phyloP scores from a whole-genome alignment of 2,113 vertebrate genomes.

The Limanda limanda region DNA sequence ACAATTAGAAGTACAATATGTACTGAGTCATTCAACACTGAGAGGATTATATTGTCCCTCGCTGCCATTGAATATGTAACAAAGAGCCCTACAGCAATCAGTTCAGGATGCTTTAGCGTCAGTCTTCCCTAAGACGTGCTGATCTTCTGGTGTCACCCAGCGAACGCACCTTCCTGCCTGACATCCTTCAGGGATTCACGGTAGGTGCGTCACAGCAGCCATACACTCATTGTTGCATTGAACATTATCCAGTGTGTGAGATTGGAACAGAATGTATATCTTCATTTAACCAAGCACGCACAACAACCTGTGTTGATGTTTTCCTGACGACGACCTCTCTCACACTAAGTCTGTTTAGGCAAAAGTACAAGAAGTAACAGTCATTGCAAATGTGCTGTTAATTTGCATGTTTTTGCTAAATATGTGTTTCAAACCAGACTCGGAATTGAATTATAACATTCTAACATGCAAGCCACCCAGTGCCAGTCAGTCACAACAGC shows the following conservation, averaged over 20 bases:
- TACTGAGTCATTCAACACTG: slow-evolving; percentile 65
- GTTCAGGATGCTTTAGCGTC: slow-evolving; percentile 56
- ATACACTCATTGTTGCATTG: neutral
- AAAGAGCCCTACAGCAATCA: slow-evolving; percentile 54
- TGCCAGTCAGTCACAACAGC: too few relatives aligned
- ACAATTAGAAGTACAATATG: slow-evolving; percentile 60
- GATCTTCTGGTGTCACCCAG: slow-evolving; percentile 33
- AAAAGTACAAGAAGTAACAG: too few relatives aligned
- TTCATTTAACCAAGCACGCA: too few relatives aligned
- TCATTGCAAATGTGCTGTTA: too few relatives aligned
- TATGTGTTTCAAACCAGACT: too few relatives aligned
- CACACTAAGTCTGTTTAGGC: too few relatives aligned
- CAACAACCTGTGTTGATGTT: too few relatives aligned
- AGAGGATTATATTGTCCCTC: slow-evolving; percentile 62
- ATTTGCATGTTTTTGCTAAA: too few relatives aligned
- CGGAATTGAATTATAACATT: too few relatives aligned
- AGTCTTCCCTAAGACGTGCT: slow-evolving; percentile 23
- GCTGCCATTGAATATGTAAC: slow-evolving; percentile 31
- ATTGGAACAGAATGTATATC: neutral
- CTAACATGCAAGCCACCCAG: too few relatives aligned
- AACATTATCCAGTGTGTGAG: neutral
- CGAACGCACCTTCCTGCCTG: slow-evolving; percentile 9
- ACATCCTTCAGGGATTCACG: slow-evolving; percentile 24
- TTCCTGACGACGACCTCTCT: too few relatives aligned
- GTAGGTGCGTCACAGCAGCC: slow-evolving; percentile 11